phyloP scores from a whole-genome alignment of 2,797 vertebrate species.

The Cetoscarus ocellatus region DNA sequence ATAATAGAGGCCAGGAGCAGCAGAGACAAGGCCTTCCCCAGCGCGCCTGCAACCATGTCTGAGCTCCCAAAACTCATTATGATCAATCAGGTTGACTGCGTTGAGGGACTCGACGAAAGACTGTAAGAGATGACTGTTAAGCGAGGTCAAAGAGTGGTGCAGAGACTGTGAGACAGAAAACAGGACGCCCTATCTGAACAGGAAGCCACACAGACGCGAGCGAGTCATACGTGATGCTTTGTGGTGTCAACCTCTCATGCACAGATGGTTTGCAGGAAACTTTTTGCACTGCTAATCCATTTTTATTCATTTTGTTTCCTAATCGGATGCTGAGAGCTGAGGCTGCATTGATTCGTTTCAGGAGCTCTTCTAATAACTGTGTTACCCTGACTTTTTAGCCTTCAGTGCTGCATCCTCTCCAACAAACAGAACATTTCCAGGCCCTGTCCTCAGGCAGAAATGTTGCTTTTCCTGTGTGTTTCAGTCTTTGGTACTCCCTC shows the following conservation, averaged over 20 bases:
- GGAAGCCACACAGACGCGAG: constrained; percentile 52
- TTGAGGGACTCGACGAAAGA: constrained; percentile 28
- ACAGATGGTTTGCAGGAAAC: constrained; percentile 11
- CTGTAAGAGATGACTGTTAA: constrained; percentile 18
- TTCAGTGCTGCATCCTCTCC: no score
- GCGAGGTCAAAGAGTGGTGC: constrained; percentile 42
- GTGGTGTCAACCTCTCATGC: constrained; percentile 32
- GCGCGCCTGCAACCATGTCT: constrained; percentile 65
- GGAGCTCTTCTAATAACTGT: no score
- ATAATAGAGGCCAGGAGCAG: constrained; percentile 60
- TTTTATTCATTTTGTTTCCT: not conserved
- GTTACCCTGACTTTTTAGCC: no score
- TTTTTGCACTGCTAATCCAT: not conserved
- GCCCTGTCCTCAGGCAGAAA: no score
- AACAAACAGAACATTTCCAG: no score
- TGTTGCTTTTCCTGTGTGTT: no score
- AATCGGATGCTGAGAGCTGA: constrained; percentile 8
- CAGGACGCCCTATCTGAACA: constrained; percentile 57
- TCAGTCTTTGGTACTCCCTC: no score
- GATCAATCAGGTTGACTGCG: constrained; percentile 50
- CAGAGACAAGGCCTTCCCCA: constrained; percentile 44
- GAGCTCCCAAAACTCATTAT: constrained; percentile 52
- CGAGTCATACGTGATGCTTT: constrained; percentile 30
- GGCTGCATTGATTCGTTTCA: not conserved
- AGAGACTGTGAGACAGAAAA: constrained; percentile 42